phyloP scores from a whole-genome alignment of 2,113 vertebrate genomes.

The Lathamus discolor region DNA sequence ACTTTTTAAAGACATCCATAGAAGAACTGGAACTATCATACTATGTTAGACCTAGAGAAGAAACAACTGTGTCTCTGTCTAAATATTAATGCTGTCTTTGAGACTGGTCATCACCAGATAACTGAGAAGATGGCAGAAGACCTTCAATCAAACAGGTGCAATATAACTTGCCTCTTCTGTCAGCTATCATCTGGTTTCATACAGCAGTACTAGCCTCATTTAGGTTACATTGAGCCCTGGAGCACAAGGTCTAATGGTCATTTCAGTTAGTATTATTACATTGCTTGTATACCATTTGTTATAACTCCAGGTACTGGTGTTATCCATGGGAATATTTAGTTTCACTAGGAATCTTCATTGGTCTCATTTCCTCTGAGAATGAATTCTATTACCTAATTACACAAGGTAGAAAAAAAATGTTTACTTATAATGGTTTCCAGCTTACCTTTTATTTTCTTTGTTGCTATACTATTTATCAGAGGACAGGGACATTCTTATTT shows the following conservation, averaged over 20 bases:
- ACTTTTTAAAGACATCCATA: neutral
- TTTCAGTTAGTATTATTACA: neutral
- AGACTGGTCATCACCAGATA: neutral
- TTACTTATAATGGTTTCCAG: neutral
- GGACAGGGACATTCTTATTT: neutral
- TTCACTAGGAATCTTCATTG: neutral
- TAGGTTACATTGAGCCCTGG: neutral
- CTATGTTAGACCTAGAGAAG: neutral
- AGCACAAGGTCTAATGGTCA: neutral
- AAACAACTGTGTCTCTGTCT: neutral
- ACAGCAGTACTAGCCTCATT: neutral
- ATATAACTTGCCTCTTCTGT: neutral
- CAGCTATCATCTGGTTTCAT: neutral
- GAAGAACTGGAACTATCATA: neutral
- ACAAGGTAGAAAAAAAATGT: neutral
- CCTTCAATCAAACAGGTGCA: neutral
- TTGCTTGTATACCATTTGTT: neutral
- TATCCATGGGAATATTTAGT: neutral
- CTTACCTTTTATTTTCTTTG: neutral
- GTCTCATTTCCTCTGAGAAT: neutral
- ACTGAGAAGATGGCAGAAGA: neutral
- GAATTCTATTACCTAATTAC: neutral
- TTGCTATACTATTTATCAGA: neutral
- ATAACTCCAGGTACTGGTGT: neutral
- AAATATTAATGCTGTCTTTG: neutral